Evolutionary conservation across 2,797 vertebrate species (phyloP).

Genomic region (Phyllotis vaccarum): DNA sequence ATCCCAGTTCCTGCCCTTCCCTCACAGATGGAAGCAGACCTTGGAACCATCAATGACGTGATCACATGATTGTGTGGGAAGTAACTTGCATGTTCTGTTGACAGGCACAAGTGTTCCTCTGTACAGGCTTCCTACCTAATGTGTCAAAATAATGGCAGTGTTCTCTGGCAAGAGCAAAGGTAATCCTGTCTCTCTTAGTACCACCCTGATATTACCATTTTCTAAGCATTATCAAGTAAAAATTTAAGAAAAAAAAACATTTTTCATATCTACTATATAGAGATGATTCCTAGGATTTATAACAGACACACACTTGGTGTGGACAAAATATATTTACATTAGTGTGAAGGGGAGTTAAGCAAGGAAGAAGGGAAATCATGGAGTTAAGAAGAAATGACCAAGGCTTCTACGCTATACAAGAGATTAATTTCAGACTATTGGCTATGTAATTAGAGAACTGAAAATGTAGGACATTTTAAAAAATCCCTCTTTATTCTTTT

Average conservation of each 20-base stretch:
- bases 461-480: neutral
- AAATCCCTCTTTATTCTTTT: neutral
- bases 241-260: neutral
- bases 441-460: neutral
- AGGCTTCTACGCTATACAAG: neutral
- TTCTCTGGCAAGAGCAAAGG: neutral
- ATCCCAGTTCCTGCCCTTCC: neutral
- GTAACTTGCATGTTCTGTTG: neutral
- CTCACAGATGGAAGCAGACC: neutral
- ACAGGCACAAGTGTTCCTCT: neutral
- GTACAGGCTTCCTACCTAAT: neutral
- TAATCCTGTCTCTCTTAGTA: neutral
- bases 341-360: neutral
- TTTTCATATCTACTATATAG: neutral
- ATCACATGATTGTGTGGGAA: neutral
- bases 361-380: neutral
- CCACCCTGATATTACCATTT: neutral
- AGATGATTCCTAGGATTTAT: neutral
- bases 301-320: neutral
- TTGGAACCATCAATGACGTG: neutral
- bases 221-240: neutral
- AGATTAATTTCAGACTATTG: neutral
- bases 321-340: neutral
- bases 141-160: neutral
- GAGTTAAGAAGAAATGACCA: neutral